These are phyloP conservation scores for Platygyra sinensis DNA, from an alignment of 64 coral and sea anemone genomes.

Conservation along the genomic window DNA sequence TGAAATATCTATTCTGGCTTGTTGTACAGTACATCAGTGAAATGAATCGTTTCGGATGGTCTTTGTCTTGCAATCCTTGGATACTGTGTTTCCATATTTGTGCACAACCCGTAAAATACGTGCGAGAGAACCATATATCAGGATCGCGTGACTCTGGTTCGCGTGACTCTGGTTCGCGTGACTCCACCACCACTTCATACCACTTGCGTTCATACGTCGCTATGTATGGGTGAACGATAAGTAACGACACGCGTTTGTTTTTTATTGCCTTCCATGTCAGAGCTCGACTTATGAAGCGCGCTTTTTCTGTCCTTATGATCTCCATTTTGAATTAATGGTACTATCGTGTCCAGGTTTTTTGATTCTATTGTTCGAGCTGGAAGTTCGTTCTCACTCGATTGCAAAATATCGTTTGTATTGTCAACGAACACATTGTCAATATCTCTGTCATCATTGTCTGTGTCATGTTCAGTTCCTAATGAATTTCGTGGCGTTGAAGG, in stretches of 20 bases:
- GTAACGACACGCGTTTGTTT: neutral
- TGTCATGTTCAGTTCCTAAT: conserved; percentile 38
- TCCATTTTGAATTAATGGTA: neutral
- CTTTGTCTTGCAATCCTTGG: too few species aligned
- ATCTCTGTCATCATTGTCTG: conserved; percentile 30
- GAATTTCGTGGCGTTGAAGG: conserved; percentile 58
- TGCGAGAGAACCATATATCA: neutral
- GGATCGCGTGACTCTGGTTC: neutral
- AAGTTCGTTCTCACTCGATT: neutral
- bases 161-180: neutral
- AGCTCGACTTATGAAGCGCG: neutral
- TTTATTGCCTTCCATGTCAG: neutral
- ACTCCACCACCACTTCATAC: neutral
- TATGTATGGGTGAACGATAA: conserved; percentile 25
- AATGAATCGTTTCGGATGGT: neutral
- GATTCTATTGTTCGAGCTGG: neutral
- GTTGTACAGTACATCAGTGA: neutral
- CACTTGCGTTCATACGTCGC: conserved; percentile 1
- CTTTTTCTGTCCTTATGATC: neutral
- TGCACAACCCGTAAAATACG: neutral
- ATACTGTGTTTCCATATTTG: too few species aligned
- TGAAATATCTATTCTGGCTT: neutral
- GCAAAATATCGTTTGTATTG: conserved; percentile 6
- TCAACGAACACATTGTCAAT: conserved; percentile 45
- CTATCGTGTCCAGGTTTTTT: neutral